Conservation (phyloP, 2,797 vertebrate species). For the Tragelaphus eurycerus region DNA sequence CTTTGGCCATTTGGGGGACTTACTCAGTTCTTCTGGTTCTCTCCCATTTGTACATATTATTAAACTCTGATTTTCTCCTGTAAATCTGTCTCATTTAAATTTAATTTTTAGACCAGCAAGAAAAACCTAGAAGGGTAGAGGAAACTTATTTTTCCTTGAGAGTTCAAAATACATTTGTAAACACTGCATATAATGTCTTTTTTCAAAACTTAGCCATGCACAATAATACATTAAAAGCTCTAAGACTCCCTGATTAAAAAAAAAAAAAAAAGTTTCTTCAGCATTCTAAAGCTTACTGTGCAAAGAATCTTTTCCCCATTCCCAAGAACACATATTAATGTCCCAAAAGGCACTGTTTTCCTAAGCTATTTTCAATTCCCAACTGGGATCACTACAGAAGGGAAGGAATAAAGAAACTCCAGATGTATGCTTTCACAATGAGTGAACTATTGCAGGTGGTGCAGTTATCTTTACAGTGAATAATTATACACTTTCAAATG, state of each 20-base stretch:
- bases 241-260: background rate
- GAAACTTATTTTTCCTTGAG: background rate
- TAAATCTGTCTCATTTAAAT: background rate
- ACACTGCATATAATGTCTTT: background rate
- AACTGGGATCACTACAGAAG: background rate
- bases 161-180: background rate
- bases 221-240: background rate
- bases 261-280: background rate
- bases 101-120: background rate
- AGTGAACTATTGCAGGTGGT: background rate
- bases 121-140: background rate
- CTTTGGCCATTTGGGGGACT: background rate
- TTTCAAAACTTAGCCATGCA: background rate
- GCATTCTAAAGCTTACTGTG: background rate
- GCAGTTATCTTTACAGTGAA: background rate
- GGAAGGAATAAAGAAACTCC: conserved; percentile 21
- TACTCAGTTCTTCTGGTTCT: background rate
- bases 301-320: background rate
- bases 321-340: background rate
- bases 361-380: background rate
- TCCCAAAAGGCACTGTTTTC: background rate
- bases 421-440: background rate
- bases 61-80: background rate
- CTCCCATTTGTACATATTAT: background rate
- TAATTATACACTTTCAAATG: background rate